Evolutionary conservation across 2,888 invertebrate species (phyloP), one percentile per base, ranked within the genome.

Genomic region (Watsonalla cultraria): DNA sequence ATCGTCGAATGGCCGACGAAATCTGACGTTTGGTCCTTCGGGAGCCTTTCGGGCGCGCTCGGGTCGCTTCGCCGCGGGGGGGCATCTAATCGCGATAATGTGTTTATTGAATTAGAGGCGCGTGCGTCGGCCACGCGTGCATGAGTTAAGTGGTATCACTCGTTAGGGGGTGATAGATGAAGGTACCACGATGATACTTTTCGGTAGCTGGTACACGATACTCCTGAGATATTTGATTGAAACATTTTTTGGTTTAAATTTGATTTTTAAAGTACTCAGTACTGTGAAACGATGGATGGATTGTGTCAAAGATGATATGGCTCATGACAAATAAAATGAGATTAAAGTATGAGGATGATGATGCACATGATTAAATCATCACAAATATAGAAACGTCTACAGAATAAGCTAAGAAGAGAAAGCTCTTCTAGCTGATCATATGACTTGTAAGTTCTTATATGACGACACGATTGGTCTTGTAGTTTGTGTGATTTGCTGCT

Each of bases 101-200:
- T 90, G 90, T 90, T 90, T 90, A 90, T 90, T 90, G 83, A 90
- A 89, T 90, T 90, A 90, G 77, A 66, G 84, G 85, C 84, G 86
- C 89, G 89, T 87, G 90, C 86, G 88, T 70, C 81, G 76, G 77
- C 72, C 82, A 80, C 80, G 80, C 77, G 78, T 68, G 77, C 60
- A 63, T 76, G 78, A 75, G 49, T 49, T 49, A 49, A 49, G 49
- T 49, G 49, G 39, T 69, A 69, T 67, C 69, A 65, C 70, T 78
- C 68, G 77, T 77, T 77, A 70, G 69, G 68, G 80, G 74, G 66
- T 72, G 67, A 72, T 71, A 65, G 66, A 76, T 70, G 62, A 61
- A 61, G 55, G 49, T 58, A 46, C 59, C 58, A 62, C 59, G 59
- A 56, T 59, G 64, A 65, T 67, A 65, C 65, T 59, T 59, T 54